phyloP scores from a whole-genome alignment of 2,888 invertebrate species.

The Dryobota labecula region DNA sequence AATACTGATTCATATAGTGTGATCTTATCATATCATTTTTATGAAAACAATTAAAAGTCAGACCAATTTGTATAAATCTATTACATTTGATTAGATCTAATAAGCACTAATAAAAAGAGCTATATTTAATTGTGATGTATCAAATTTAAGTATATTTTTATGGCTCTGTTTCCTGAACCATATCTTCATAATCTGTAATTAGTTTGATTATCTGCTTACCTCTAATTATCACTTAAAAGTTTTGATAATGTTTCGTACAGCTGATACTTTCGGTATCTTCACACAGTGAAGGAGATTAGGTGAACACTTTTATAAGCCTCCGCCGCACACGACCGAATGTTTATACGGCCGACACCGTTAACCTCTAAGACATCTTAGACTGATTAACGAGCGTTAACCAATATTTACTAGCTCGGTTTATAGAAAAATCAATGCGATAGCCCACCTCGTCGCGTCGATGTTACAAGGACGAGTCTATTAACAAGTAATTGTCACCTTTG shows the following conservation, averaged over 20 bases:
- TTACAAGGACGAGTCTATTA: slow-evolving; percentile 43
- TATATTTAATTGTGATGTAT: background rate
- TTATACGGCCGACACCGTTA: slow-evolving; percentile 55
- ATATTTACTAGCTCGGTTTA: slow-evolving; percentile 78
- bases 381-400: slow-evolving; percentile 64
- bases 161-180: background rate
- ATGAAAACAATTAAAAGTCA: slow-evolving; percentile 36
- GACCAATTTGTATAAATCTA: slow-evolving; percentile 10
- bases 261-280: background rate
- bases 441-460: slow-evolving; percentile 39
- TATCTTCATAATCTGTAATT: slow-evolving; percentile 24
- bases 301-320: slow-evolving; percentile 14
- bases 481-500: slow-evolving; percentile 58
- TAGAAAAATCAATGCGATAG: slow-evolving; percentile 83
- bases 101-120: background rate
- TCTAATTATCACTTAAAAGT: background rate
- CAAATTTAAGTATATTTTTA: background rate
- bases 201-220: slow-evolving; percentile 32
- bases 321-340: slow-evolving; percentile 41
- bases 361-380: slow-evolving; percentile 55
- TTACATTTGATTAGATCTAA: slow-evolving; percentile 22
- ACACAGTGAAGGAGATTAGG: slow-evolving; percentile 12
- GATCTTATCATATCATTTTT: slow-evolving; percentile 5
- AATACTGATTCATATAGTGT: slow-evolving; percentile 4
- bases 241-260: background rate